Evolutionary conservation across 2,888 invertebrate genomes (phyloP).

Genomic region (Chironomus tentans): DNA sequence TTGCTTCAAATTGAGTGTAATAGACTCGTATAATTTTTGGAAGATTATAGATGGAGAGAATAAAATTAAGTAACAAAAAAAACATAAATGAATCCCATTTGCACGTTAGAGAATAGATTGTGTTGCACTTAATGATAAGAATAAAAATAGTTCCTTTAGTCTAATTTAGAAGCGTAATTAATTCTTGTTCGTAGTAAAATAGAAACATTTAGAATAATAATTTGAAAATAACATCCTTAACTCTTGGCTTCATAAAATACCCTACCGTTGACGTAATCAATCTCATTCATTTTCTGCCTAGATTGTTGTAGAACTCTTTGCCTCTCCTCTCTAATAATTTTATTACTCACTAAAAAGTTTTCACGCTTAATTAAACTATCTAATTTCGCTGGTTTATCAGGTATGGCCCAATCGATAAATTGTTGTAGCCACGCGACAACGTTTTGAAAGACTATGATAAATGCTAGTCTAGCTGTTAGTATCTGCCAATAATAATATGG

Average conservation of each 20-base stretch:
- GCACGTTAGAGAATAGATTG: too few relatives aligned
- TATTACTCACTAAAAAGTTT: slow-evolving; percentile 61
- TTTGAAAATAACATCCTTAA: neutral
- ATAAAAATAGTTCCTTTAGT: too few relatives aligned
- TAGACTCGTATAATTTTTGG: slow-evolving; percentile 28
- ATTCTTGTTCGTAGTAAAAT: neutral
- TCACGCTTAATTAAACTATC: slow-evolving; percentile 62
- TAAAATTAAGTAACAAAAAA: neutral
- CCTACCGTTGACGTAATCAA: slow-evolving; percentile 12
- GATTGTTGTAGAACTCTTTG: neutral
- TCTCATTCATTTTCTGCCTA: slow-evolving; percentile 32
- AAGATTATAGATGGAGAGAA: slow-evolving; percentile 30
- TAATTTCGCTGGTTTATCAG: slow-evolving; percentile 63
- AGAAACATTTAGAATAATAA: neutral
- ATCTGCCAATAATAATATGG: slow-evolving; percentile 66
- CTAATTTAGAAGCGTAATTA: neutral
- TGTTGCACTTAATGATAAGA: too few relatives aligned
- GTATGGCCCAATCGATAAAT: slow-evolving; percentile 64
- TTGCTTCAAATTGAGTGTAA: too few relatives aligned
- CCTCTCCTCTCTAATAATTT: slow-evolving; percentile 61
- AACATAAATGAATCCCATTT: too few relatives aligned
- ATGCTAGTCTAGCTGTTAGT: slow-evolving; percentile 60
- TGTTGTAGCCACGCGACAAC: slow-evolving; percentile 62
- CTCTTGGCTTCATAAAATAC: slow-evolving; percentile 16
- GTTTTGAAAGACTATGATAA: slow-evolving; percentile 70